Evolutionary conservation across 2,797 vertebrate genomes (phyloP).

Genomic region (Poecilia gillii): DNA sequence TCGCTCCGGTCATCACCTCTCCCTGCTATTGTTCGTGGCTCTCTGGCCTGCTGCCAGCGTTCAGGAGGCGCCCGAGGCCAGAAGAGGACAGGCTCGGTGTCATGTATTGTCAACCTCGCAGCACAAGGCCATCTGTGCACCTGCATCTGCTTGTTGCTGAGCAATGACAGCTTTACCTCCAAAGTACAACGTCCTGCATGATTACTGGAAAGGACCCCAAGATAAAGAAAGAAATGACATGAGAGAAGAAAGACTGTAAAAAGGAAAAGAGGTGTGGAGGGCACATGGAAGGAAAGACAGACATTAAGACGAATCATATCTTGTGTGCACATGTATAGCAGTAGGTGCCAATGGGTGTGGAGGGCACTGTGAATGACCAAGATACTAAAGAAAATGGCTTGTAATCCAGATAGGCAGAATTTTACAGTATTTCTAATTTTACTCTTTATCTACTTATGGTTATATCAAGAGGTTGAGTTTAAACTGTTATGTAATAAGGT

Average conservation of each 20-base stretch:
- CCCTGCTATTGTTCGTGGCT: conserved; percentile 50
- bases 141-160: conserved; percentile 29
- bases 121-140: conserved; percentile 33
- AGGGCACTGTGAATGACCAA: not conserved
- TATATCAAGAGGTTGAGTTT: not conserved
- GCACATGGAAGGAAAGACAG: not conserved
- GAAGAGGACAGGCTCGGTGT: conserved; percentile 54
- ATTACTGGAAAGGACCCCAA: not conserved
- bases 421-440: not conserved
- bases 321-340: not conserved
- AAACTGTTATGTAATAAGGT: not conserved
- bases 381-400: not conserved
- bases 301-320: not conserved
- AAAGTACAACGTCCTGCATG: not conserved
- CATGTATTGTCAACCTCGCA: conserved; percentile 48
- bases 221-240: not conserved
- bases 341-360: not conserved
- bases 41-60: conserved; percentile 58
- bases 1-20: conserved; percentile 57
- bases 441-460: not conserved
- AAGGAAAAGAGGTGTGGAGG: not conserved
- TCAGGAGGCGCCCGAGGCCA: conserved; percentile 57
- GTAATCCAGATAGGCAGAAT: not conserved
- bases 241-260: too few species aligned
- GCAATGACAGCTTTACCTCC: conserved; percentile 13